Evolutionary conservation across 2,888 invertebrate genomes (phyloP).

Genomic region (Drosophila neutralis): DNA sequence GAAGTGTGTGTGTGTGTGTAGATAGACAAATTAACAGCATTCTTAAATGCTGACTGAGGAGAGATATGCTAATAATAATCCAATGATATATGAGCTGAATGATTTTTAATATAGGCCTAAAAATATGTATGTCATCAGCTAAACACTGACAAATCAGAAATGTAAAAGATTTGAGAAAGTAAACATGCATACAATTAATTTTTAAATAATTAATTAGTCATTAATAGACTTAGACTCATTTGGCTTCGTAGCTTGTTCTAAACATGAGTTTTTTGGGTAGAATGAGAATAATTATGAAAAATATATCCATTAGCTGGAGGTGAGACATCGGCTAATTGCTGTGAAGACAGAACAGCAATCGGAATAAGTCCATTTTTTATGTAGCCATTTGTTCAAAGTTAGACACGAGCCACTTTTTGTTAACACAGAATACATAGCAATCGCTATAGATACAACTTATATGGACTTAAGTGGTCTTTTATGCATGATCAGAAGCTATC

Average conservation of each 20-base stretch:
- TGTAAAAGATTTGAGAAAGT: background rate
- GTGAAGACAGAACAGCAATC: background rate
- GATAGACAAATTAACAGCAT: constrained; percentile 40
- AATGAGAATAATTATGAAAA: background rate
- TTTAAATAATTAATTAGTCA: background rate
- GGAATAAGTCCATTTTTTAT: background rate
- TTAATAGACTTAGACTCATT: background rate
- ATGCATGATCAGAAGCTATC: background rate
- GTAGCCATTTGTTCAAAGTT: background rate
- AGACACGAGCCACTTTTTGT: background rate
- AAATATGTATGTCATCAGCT: background rate
- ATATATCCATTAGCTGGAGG: background rate
- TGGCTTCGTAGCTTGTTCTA: background rate
- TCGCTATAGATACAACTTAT: background rate
- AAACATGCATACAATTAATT: background rate
- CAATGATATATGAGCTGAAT: background rate
- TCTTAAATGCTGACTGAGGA: constrained; percentile 27
- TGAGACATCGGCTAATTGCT: background rate
- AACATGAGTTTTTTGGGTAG: background rate
- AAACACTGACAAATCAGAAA: background rate
- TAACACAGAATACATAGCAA: background rate
- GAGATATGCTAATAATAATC: background rate
- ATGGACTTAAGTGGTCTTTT: background rate
- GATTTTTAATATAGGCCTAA: background rate
- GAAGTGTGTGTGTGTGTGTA: constrained; percentile 3